Evolutionary conservation across 2,113 vertebrate species (phyloP).

Genomic region (Oreochromis spilurus): DNA sequence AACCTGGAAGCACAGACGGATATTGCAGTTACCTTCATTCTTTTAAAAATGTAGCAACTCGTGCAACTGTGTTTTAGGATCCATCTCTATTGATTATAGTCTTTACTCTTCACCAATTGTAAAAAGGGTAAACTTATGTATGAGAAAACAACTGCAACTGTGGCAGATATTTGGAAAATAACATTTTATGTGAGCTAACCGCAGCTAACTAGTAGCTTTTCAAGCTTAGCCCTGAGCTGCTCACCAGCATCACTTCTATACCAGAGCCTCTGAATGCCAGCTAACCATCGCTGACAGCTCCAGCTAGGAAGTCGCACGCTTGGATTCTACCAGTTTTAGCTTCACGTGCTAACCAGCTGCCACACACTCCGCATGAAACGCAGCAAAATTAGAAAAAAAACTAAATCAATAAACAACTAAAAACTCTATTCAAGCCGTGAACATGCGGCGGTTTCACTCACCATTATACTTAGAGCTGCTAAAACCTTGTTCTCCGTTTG

Average conservation of each 20-base stretch:
- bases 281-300: conserved; percentile 6
- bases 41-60: background rate
- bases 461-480: conserved; percentile 28
- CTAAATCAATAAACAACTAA: background rate
- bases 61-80: background rate
- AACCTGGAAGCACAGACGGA: background rate
- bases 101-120: background rate
- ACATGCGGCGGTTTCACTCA: background rate
- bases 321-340: conserved; percentile 35
- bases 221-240: background rate
- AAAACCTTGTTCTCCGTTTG: background rate
- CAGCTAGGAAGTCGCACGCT: background rate
- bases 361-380: conserved; percentile 4
- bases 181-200: background rate
- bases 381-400: background rate
- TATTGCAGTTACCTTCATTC: background rate
- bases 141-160: background rate
- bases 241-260: background rate
- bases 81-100: background rate
- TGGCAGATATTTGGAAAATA: background rate
- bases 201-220: background rate
- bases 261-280: background rate
- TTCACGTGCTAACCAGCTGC: conserved; percentile 52
- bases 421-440: background rate
- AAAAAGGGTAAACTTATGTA: background rate